A percentile compares a stretch with the other conserved stretches of the same genome.
Evolutionary conservation across 2,113 vertebrate genomes (phyloP).

Genomic region (Ahaetulla prasina): DNA sequence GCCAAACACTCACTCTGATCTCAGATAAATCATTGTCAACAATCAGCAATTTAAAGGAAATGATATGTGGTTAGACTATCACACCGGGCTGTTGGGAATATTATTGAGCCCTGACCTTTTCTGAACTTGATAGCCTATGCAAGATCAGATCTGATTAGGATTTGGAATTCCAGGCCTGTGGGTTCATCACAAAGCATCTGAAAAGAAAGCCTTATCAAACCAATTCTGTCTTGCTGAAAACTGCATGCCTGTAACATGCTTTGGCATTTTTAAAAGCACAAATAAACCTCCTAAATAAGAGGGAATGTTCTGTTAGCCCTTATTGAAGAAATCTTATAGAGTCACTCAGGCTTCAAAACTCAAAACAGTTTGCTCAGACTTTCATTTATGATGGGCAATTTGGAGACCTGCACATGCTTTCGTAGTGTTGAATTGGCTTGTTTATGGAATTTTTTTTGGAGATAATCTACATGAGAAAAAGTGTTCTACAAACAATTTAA

Average conservation of each 20-base stretch:
- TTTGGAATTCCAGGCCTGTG: neutral
- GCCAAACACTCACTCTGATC: neutral
- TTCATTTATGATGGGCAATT: neutral
- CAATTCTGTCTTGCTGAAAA: neutral
- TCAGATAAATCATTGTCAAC: neutral
- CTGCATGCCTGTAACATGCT: neutral
- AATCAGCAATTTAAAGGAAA: neutral
- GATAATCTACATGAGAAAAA: neutral
- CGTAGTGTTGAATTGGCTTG: neutral
- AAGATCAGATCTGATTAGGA: neutral
- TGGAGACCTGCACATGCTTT: neutral
- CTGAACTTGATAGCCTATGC: neutral
- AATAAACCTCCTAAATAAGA: neutral
- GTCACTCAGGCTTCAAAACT: neutral
- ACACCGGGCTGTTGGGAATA: neutral
- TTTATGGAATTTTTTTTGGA: neutral
- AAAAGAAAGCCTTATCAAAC: neutral
- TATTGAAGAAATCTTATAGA: neutral
- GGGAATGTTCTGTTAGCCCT: neutral
- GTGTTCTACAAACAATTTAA: neutral
- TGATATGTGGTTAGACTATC: neutral
- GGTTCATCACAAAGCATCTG: neutral
- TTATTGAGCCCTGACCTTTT: neutral
- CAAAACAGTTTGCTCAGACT: neutral
- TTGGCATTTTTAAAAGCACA: neutral